Percentiles rank a stretch among this genome's conserved stretches.
Conservation (phyloP, 2,797 vertebrate genomes). For the Rhincodon typus region DNA sequence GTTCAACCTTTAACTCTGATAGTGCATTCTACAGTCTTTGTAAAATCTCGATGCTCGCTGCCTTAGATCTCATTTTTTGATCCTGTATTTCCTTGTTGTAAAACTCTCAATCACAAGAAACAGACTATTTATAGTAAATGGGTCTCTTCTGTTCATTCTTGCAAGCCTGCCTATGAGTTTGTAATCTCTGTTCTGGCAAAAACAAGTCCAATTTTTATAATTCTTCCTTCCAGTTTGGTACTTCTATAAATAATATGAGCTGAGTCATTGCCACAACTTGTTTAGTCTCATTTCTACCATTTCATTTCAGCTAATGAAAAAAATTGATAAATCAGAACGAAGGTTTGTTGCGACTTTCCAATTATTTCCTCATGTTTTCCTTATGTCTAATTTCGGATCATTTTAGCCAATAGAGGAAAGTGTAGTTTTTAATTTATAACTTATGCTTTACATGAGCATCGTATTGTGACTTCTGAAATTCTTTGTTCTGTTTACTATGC, state of each 20-base stretch:
- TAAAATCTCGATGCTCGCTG: too few relatives aligned
- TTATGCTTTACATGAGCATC: not conserved
- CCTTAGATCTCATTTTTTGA: not conserved
- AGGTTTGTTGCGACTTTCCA: not conserved
- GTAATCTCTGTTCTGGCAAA: not conserved
- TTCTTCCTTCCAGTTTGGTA: not conserved
- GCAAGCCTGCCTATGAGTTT: not conserved
- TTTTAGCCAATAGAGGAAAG: not conserved
- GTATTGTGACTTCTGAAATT: not conserved
- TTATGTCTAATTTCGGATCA: not conserved
- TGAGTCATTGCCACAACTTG: not conserved
- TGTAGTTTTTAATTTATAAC: not conserved
- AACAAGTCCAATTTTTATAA: not conserved
- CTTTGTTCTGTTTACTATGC: not conserved
- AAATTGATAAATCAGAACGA: not conserved
- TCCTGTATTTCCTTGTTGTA: not conserved
- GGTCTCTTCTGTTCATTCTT: not conserved
- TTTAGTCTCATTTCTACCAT: not conserved
- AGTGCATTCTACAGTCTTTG: not conserved
- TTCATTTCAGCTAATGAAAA: not conserved
- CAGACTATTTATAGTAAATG: not conserved
- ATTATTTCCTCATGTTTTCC: not conserved
- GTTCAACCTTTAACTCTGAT: not conserved
- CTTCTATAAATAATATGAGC: not conserved
- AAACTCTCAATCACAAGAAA: not conserved